Percentiles rank a stretch among this genome's conserved stretches.
These are phyloP conservation scores for Psephotus haematonotus DNA, from an alignment of 2,113 vertebrate species.

Conservation along the genomic window DNA sequence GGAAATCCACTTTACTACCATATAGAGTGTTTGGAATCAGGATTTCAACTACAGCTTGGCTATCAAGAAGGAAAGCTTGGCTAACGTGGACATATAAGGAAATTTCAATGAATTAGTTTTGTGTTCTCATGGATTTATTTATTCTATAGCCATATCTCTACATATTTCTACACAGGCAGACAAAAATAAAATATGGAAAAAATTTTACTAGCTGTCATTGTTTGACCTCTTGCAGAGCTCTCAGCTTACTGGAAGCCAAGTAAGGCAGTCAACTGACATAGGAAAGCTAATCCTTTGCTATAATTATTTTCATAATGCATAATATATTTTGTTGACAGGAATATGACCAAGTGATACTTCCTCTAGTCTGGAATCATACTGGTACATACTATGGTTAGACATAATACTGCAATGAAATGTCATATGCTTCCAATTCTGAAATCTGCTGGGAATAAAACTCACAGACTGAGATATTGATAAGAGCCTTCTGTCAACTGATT, in stretches of 20 bases:
- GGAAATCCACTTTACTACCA: neutral
- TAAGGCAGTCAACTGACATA: neutral
- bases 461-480: neutral
- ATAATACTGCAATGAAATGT: neutral
- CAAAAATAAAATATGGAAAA: neutral
- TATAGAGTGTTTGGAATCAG: neutral
- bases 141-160: neutral
- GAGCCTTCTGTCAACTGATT: neutral
- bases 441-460: neutral
- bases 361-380: neutral
- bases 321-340: neutral
- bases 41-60: neutral
- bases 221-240: neutral
- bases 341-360: neutral
- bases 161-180: neutral
- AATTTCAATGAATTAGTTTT: neutral
- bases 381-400: too few species aligned
- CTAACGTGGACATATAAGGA: neutral
- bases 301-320: neutral
- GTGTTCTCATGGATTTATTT: neutral
- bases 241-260: neutral
- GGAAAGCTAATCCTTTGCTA: neutral
- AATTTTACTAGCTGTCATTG: neutral
- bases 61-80: neutral
- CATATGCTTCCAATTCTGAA: neutral